Conservation (phyloP, 1,140 invertebrate genomes). For the Bombus breviceps region DNA sequence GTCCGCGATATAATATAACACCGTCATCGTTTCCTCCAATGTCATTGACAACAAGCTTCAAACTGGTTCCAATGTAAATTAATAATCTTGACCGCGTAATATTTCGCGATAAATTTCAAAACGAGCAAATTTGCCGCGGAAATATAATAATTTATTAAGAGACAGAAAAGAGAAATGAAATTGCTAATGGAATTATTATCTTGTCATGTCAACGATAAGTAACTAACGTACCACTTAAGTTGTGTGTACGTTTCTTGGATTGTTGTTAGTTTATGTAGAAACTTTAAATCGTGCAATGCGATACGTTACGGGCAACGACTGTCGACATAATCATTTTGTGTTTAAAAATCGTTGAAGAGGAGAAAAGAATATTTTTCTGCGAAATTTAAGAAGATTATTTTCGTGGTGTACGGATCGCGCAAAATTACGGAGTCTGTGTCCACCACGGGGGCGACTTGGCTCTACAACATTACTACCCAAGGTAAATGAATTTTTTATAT, state of each 20-base stretch:
- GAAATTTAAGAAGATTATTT: conserved; percentile 42
- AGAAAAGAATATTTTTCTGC: neutral
- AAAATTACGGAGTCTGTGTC: conserved; percentile 54
- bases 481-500: conserved; percentile 43
- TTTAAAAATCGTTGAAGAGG: neutral
- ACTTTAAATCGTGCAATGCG: conserved; percentile 1
- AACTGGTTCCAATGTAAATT: neutral
- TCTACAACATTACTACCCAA: conserved; percentile 64
- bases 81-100: neutral
- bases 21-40: neutral
- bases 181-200: neutral
- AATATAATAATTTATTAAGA: neutral
- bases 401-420: conserved; percentile 64
- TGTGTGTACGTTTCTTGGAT: neutral
- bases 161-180: neutral
- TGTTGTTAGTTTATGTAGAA: neutral
- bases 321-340: neutral
- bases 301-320: neutral
- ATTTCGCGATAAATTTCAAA: neutral
- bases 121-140: no score
- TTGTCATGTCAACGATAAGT: neutral
- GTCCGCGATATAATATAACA: neutral
- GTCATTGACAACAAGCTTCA: neutral
- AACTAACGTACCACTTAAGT: neutral
- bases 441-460: conserved; percentile 64